Evolutionary conservation across 2,888 invertebrate genomes (phyloP), one percentile per base, ranked within the genome.

Genomic region (Xestoiulus laeticollis): DNA sequence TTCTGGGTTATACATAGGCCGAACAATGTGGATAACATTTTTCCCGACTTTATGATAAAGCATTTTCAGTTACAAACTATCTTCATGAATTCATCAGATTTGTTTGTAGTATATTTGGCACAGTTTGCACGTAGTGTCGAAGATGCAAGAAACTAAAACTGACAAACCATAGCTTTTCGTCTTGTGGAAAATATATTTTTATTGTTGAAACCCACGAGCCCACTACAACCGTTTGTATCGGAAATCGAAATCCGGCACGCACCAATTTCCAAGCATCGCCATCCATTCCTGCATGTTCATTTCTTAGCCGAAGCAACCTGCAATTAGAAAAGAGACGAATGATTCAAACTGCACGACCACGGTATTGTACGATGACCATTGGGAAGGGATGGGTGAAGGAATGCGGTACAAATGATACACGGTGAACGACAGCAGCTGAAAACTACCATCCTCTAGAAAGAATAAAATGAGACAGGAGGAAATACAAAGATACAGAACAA

Each of bases 301-400:
- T 59, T 59, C 59, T 59, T 59, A 59, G n/a, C 59, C 59, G n/a
- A 59, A 59, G 59, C 59, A 59, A 59, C 59, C 59, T 59, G n/a
- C n/a, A 59, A 59, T n/a, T n/a, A 59, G 59, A 59, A 59, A 59
- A 59, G 59, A 59, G 19, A n/a, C 12, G n/a, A 59, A 19, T n/a
- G 12, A n/a, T 16, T 19, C 3, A 59, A 59, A 19, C 19, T 5
- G 19, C 59, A 6, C 12, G n/a, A n/a, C 59, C n/a, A n/a, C n/a
- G 5, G n/a, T n/a, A n/a, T 59, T n/a, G 59, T 5, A 38, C 33
- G 6, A 59, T n/a, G n/a, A n/a, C n/a, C n/a, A n/a, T 16, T 59
- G 59, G 59, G 59, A n/a, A n/a, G n/a, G 33, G 33, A 6, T 38
- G 33, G 33, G 33, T 38, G 33, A 38, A 38, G 33, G 59, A 59